phyloP scores from a whole-genome alignment of 2,113 vertebrate species.

The Coreoperca whiteheadi region DNA sequence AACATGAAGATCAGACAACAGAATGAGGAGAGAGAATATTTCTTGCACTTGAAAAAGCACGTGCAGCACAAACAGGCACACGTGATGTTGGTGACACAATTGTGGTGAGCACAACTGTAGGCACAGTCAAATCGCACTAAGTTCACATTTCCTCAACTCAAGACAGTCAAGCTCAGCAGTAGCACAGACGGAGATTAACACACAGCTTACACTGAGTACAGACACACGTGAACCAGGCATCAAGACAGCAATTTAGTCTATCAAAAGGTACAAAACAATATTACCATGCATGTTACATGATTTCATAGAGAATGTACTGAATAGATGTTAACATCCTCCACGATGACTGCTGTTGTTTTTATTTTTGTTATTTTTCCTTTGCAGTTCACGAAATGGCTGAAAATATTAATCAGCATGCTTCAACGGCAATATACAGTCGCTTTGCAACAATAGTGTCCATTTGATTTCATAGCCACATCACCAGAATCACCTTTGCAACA shows the following conservation, averaged over 20 bases:
- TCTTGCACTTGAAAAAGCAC: constrained; percentile 70
- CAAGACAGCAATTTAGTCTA: constrained; percentile 54
- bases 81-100: constrained; percentile 75
- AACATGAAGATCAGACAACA: constrained; percentile 40
- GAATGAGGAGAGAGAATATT: constrained; percentile 48
- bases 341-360: constrained; percentile 32
- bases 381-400: constrained; percentile 50
- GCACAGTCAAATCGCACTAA: constrained; percentile 76
- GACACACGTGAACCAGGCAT: constrained; percentile 68
- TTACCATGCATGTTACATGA: constrained; percentile 73
- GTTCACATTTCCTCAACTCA: constrained; percentile 69
- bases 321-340: constrained; percentile 52
- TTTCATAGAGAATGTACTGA: constrained; percentile 48
- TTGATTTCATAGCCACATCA: constrained; percentile 77
- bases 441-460: constrained; percentile 68
- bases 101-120: constrained; percentile 71
- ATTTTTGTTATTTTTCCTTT: constrained; percentile 26
- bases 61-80: constrained; percentile 80
- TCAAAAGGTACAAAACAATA: constrained; percentile 71
- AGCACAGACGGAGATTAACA: constrained; percentile 55
- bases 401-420: constrained; percentile 81
- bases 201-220: constrained; percentile 64
- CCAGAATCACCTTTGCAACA: constrained; percentile 74
- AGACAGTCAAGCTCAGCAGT: constrained; percentile 64
- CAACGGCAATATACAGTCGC: constrained; percentile 68